Base-by-base conservation (phyloP, 2,113 vertebrate genomes). In the Melospiza melodia region DNA sequence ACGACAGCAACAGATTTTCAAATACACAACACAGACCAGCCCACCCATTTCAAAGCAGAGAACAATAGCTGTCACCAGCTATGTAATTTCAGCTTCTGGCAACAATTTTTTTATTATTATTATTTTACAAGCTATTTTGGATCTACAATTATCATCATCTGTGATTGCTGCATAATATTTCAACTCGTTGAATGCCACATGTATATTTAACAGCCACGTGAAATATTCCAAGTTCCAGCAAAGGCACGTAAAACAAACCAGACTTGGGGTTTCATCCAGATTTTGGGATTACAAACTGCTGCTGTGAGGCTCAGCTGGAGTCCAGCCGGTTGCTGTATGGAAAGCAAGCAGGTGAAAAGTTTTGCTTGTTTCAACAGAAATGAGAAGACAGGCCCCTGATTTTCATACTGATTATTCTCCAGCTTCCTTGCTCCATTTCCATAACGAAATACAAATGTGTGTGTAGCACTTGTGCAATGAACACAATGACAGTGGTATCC, bases 41-140 rank as follows among this genome's bases (percentile, higher is more conserved):
- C 81, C 82, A 77, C 79, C 86, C 89, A 16, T 93, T 93, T 86
- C 86, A 84, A 52, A 92, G 82, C 72, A 77, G 72, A 86, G 86
- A 88, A 87, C 72, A 95, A 86, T 78, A 76, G 76, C 71, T 89
- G 72, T 75, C 92, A 92, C 73, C 71, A 90, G 76, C 91, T 81
- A 28, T 84, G 46, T 67, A 87, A 95, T 89, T 95, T 81, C 91
- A 94, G 72, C 92, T 97, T 92, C 77, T 82, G 92, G 91, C 84
- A 96, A 94, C 84, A 65, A n/a, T 84, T 79, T 95, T 81, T 71
- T 84, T 95, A 67, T 94, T 91, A 88, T 93, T 95, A 89, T 94
- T 94, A 91, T 83, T 96, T 94, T 82, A 91, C 81, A 79, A 88
- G 88, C 44, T 88, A 84, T 94, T 91, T 86, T 96, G 87, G 89